These are phyloP conservation scores for Marcusenius ussheri DNA, from an alignment of 2,113 vertebrate species.

Conservation along the genomic window DNA sequence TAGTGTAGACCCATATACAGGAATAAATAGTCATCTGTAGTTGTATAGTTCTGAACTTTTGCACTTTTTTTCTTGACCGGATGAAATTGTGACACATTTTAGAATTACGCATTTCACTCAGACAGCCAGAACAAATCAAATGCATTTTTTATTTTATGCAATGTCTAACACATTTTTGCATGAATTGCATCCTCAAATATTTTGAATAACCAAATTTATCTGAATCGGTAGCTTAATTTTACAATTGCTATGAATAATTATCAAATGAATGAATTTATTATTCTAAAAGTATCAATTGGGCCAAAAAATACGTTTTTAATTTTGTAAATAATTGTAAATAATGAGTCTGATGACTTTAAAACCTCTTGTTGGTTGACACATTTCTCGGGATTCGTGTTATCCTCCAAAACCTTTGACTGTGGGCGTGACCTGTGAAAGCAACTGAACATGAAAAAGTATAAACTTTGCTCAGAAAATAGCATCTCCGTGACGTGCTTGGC, in stretches of 20 bases:
- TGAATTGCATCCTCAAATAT: not conserved
- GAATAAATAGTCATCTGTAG: not conserved
- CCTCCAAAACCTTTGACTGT: not conserved
- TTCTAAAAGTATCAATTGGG: not conserved
- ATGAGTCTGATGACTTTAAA: not conserved
- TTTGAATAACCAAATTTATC: not conserved
- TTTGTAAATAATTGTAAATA: not conserved
- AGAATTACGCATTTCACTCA: not conserved
- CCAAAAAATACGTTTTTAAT: not conserved
- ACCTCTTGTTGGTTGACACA: not conserved
- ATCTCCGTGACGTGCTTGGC: not conserved
- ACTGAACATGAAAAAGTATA: not conserved
- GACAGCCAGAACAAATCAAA: not conserved
- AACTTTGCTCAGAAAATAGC: not conserved
- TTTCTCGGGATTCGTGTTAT: not conserved
- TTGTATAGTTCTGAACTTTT: not conserved
- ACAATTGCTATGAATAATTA: not conserved
- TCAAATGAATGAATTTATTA: not conserved
- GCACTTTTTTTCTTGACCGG: not conserved
- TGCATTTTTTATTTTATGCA: not conserved
- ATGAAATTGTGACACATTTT: not conserved
- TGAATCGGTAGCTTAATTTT: not conserved
- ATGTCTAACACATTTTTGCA: not conserved
- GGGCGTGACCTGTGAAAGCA: constrained; percentile 3
- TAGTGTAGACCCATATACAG: not conserved